phyloP scores from a whole-genome alignment of 2,888 invertebrate species.

The Drosophila melanosoma region DNA sequence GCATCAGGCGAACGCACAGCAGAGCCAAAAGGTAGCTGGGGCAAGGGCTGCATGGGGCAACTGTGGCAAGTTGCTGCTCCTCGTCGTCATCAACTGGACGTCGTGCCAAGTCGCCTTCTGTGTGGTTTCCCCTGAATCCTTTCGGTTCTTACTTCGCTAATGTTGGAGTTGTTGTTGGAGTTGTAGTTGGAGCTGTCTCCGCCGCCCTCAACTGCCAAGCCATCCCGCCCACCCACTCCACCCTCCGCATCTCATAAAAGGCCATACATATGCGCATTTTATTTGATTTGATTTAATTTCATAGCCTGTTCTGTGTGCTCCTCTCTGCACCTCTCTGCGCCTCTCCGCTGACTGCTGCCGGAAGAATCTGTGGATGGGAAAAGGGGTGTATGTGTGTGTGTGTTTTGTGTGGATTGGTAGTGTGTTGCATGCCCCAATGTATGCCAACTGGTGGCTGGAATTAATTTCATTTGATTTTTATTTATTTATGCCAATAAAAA shows the following conservation, averaged over 20 bases:
- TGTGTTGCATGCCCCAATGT: constrained; percentile 5
- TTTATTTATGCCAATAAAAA: constrained; percentile 71
- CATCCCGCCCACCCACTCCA: background rate
- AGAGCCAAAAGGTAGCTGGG: background rate
- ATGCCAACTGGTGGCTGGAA: constrained; percentile 49
- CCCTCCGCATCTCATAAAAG: constrained; percentile 62
- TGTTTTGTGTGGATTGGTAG: background rate
- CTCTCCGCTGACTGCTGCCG: constrained; percentile 15
- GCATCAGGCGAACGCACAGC: constrained; percentile 41
- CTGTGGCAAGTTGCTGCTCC: constrained; percentile 8
- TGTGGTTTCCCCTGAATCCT: constrained; percentile 68
- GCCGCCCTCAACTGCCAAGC: background rate
- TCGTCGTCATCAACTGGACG: background rate
- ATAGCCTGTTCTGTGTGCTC: constrained; percentile 65
- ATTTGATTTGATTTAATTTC: constrained; percentile 81
- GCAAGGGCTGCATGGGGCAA: background rate
- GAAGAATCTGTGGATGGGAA: constrained; percentile 7
- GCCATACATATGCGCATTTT: constrained; percentile 76
- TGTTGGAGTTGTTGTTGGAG: background rate
- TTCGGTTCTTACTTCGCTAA: constrained; percentile 43
- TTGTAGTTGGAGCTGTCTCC: constrained; percentile 28
- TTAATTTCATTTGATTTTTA: constrained; percentile 79
- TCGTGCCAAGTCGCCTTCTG: constrained; percentile 48
- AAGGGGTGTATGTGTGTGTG: background rate
- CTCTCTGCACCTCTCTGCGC: constrained; percentile 4